Evolutionary conservation across 92 coral and sea anemone species (phyloP), one percentile per base, ranked within the genome.

Genomic region (Porites rus): DNA sequence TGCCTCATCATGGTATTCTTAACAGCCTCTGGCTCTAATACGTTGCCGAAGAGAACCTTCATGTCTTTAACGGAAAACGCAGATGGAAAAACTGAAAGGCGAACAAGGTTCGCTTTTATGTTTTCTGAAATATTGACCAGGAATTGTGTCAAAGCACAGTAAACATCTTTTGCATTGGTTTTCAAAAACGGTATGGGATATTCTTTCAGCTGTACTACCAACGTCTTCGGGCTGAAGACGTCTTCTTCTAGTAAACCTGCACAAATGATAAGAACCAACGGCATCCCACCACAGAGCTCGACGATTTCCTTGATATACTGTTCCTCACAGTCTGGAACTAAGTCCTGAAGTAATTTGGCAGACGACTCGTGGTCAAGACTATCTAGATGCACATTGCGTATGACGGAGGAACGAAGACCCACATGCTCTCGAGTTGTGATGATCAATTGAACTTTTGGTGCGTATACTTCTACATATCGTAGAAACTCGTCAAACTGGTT

Each of bases 401-500:
- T 9, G 52, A 25, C 46, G 12, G 21, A 13, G 3, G 84, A 79
- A 67, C 9, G 10, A 25, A 67, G 51, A n/a, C 65, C 75, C 10
- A 79, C 65, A 53, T 79, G 67, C 14, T 79, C 3, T 31, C 22
- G 65, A 13, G 84, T 79, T 8, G 84, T 79, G 84, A 79, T 79
- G 24, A 79, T 21, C 62, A 79, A 1, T 21, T 79, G 74, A 13
- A 24, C 51, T 0, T 19, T 11, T 3, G 63, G 78, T 24, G 78
- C 65, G 12, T 25, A 53, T 17, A 0, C 5, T 11, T 20, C 38
- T 9, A 74, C 31, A 10, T 24, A 1, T 21, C 13, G 6, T 0
- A 63, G 38, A 25, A 52, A 22, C 0, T 24, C 51, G 18, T 79
- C 84, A 24, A 79, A 79, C 4, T 79, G 53, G 66, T 65, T 7